These are phyloP conservation scores for Orycteropus afer DNA, from an alignment of 2,113 vertebrate genomes.

Conservation along the genomic window DNA sequence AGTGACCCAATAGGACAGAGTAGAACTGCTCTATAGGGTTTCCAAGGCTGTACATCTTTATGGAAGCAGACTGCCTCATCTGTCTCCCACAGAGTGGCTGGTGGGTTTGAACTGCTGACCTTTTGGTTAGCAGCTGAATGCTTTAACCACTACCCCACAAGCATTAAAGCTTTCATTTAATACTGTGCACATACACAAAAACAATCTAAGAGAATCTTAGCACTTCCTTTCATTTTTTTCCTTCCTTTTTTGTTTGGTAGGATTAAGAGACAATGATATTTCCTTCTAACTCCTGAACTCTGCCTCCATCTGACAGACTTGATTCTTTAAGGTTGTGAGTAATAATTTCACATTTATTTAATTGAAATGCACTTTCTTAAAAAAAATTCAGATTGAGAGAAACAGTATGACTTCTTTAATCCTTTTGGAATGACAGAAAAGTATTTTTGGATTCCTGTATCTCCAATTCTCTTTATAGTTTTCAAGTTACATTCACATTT, in stretches of 20 bases:
- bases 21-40: no score
- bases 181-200: not conserved
- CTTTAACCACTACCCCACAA: no score
- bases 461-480: not conserved
- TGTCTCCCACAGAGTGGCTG: no score
- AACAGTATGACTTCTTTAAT: not conserved
- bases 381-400: not conserved
- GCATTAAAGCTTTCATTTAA: not conserved
- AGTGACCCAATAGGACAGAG: no score
- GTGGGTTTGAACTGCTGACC: no score
- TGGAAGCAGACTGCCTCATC: no score
- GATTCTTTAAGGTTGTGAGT: not conserved
- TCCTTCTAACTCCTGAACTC: not conserved
- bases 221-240: not conserved
- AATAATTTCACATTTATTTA: slow-evolving; percentile 14
- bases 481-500: slow-evolving; percentile 19
- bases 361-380: not conserved
- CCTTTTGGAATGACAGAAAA: not conserved
- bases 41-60: no score
- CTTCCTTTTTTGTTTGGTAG: not conserved
- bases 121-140: no score
- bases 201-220: not conserved
- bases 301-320: not conserved
- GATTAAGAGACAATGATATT: not conserved
- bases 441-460: not conserved